These are phyloP conservation scores for Solenodon paradoxus DNA, from an alignment of 2,113 vertebrate genomes.

Conservation along the genomic window DNA sequence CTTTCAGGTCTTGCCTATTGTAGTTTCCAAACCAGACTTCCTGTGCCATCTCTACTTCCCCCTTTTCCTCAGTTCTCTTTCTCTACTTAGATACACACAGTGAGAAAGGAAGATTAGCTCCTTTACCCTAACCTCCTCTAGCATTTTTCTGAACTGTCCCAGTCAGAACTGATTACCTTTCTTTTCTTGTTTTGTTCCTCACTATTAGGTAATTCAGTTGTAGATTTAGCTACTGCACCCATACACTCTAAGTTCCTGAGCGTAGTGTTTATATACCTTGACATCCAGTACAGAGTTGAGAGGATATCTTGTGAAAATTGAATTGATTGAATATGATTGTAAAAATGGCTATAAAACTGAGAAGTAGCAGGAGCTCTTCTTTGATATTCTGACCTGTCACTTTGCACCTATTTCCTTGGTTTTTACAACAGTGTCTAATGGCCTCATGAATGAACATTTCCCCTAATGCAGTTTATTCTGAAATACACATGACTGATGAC, in stretches of 20 bases:
- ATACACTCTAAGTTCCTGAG: too few species aligned
- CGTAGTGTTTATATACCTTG: background rate
- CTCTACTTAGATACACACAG: background rate
- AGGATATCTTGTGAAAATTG: background rate
- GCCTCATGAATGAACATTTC: background rate
- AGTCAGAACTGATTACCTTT: background rate
- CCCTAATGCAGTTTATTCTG: too few species aligned
- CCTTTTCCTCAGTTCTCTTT: background rate
- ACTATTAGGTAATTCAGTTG: background rate
- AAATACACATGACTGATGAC: background rate
- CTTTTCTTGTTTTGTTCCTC: background rate
- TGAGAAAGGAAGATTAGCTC: background rate
- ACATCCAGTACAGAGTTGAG: background rate
- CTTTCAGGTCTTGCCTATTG: background rate
- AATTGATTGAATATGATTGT: background rate
- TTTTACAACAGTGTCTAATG: background rate
- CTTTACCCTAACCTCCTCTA: background rate
- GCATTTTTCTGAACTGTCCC: background rate
- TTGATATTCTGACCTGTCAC: background rate
- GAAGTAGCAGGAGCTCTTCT: background rate
- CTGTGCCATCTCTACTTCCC: background rate
- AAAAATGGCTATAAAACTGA: background rate
- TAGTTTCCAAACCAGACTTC: background rate
- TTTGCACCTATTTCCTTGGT: background rate
- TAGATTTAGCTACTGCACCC: accelerated